Conservation (phyloP, 2,888 invertebrate genomes). For the Kryphioiulus occultus region DNA sequence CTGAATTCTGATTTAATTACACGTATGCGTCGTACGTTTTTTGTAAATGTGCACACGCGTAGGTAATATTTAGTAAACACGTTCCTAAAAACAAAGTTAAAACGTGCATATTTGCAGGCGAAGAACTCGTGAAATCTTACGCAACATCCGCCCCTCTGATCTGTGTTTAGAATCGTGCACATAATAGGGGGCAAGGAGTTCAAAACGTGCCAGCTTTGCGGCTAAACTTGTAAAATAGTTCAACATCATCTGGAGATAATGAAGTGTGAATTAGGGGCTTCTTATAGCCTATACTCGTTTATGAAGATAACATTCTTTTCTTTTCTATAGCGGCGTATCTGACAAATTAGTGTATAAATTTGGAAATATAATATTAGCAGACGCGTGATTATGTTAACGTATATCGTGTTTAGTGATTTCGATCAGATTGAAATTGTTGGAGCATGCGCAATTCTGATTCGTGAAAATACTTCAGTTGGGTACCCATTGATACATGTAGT, state of each 20-base stretch:
- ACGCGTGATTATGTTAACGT: not conserved
- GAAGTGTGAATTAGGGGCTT: conserved; percentile 35
- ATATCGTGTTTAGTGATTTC: not conserved
- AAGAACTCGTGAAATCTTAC: not conserved
- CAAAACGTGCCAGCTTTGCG: conserved; percentile 25
- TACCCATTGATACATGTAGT: not conserved
- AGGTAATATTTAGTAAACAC: too few species aligned
- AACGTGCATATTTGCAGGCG: not conserved
- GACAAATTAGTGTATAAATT: conserved; percentile 35
- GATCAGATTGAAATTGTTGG: not conserved
- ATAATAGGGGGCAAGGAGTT: conserved; percentile 14
- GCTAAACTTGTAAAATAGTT: conserved; percentile 31
- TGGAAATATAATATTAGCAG: conserved; percentile 19
- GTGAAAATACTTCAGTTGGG: not conserved
- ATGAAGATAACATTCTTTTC: conserved; percentile 35
- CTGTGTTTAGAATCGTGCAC: not conserved
- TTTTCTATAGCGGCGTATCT: not conserved
- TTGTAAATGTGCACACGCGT: too few species aligned
- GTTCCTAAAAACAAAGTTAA: not conserved
- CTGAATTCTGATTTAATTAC: not conserved
- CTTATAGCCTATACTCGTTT: conserved; percentile 7
- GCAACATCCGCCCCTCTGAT: not conserved
- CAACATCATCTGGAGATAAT: conserved; percentile 4
- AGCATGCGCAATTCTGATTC: not conserved
- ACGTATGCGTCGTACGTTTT: too few species aligned